Evolutionary conservation across 2,797 vertebrate species (phyloP), one percentile per base, ranked within the genome.

Genomic region (Neosilurus hyrtlii): DNA sequence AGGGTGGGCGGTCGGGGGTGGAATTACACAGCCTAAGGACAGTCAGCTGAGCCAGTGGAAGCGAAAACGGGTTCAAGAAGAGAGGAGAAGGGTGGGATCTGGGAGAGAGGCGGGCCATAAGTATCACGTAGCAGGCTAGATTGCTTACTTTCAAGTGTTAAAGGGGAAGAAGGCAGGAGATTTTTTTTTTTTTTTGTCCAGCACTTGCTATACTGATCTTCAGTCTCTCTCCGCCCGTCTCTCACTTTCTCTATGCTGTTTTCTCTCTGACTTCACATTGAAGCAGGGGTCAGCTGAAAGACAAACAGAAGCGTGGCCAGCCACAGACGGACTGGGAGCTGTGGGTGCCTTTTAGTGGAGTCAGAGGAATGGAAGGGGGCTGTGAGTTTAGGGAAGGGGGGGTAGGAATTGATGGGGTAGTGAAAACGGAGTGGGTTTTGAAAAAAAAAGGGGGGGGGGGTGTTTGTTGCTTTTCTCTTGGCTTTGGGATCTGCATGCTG

Each of bases 101-200:
- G 82, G 86, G 87, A 86, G 37, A 82, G 92, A 94, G 96, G 95
- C 90, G 92, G 95, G 92, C 89, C 86, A 87, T 90, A 91, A 93
- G 94, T 95, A 94, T 96, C 95, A 93, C 93, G 93, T 96, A 97
- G 96, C 97, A 97, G 92, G 95, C 94, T 97, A 96, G 97, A 96
- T 95, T 96, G 97, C 96, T 96, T 96, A 95, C 92, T 93, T 95
- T 94, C 95, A 93, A 95, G 94, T 93, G 96, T 98, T 98, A 97
- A 98, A 98, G 96, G 96, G 95, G 95, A 96, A 95, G 94, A 94
- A 93, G 92, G 94, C 92, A 92, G 93, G 91, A 94, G 92, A 94
- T 94, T 94, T 61, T 74, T 74, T 43, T 43, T 43, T 43, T 43
- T 59, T n/a, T 95, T 95, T 94, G 94, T 94, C 91, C 93, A 93